Evolutionary conservation across 1,140 invertebrate species (phyloP).

Genomic region (Nixonia krombeini): DNA sequence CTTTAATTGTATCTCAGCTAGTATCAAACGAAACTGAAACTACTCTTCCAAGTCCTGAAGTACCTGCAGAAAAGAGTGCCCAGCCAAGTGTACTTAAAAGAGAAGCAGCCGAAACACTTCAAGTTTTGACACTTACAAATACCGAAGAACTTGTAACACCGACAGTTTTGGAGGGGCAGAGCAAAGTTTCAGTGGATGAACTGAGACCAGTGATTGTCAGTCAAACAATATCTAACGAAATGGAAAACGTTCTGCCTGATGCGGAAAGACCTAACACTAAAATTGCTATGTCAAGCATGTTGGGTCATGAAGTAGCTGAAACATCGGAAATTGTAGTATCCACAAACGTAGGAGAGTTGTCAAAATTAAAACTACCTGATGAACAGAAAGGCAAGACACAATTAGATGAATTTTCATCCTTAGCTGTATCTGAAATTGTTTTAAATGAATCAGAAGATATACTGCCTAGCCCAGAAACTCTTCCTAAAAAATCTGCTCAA

Average conservation of each 20-base stretch:
- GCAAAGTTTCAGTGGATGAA: conserved; percentile 41
- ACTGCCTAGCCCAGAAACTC: conserved; percentile 26
- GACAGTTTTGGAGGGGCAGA: conserved; percentile 27
- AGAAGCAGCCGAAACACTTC: conserved; percentile 46
- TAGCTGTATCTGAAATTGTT: conserved; percentile 49
- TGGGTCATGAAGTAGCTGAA: conserved; percentile 56
- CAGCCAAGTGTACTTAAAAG: conserved; percentile 42
- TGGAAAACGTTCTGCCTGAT: conserved; percentile 46
- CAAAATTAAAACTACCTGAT: conserved; percentile 36
- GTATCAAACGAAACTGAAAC: conserved; percentile 52
- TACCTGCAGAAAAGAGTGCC: conserved; percentile 37
- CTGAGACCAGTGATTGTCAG: conserved; percentile 49
- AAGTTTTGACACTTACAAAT: conserved; percentile 47
- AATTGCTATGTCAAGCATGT: conserved; percentile 51
- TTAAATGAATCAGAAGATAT: conserved; percentile 50
- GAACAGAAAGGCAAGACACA: conserved; percentile 47
- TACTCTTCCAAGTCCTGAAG: conserved; percentile 32
- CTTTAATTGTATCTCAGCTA: conserved; percentile 55
- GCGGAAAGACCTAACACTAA: conserved; percentile 40
- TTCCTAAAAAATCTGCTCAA: conserved; percentile 40
- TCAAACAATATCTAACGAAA: conserved; percentile 57
- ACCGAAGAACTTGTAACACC: conserved; percentile 30
- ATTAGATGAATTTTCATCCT: conserved; percentile 53
- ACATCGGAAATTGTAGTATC: conserved; percentile 54
- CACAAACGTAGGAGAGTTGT: conserved; percentile 45